Evolutionary conservation across 2,113 vertebrate species (phyloP).

Genomic region (Lota lota): DNA sequence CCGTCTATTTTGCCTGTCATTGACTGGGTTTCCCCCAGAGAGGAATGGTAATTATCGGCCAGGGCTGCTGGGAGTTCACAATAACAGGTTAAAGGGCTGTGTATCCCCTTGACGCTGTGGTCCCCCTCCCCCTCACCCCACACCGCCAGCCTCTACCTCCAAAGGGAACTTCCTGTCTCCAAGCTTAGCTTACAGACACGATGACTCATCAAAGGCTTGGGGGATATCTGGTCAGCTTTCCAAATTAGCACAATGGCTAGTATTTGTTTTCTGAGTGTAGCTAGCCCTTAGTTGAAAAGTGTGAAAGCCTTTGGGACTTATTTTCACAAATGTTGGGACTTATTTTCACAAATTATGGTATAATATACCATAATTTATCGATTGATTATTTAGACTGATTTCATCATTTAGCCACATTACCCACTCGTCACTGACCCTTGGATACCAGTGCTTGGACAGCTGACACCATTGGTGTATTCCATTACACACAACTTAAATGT

Average conservation of each 20-base stretch:
- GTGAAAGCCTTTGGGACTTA: neutral
- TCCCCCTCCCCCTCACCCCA: constrained; percentile 37
- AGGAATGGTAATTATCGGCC: constrained; percentile 74
- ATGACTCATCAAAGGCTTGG: constrained; percentile 52
- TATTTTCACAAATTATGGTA: too few species aligned
- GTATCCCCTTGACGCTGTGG: constrained; percentile 70
- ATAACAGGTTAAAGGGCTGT: constrained; percentile 77
- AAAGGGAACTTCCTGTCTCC: constrained; percentile 61
- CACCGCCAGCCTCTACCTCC: constrained; percentile 36
- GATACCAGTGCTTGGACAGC: constrained; percentile 6
- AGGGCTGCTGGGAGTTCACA: constrained; percentile 74
- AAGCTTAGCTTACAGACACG: constrained; percentile 46
- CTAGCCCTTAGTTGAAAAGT: constrained; percentile 29
- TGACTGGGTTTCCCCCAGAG: constrained; percentile 66
- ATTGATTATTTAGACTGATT: too few species aligned
- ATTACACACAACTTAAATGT: constrained; percentile 48
- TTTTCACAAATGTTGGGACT: too few species aligned
- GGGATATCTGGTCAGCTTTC: constrained; percentile 40
- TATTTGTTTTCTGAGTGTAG: constrained; percentile 37
- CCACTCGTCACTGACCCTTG: constrained; percentile 11
- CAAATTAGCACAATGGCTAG: constrained; percentile 51
- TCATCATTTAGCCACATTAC: constrained; percentile 18
- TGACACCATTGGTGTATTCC: constrained; percentile 29
- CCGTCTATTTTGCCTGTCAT: constrained; percentile 55
- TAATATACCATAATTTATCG: too few species aligned